Evolutionary conservation across 2,797 vertebrate species (phyloP).

Genomic region (Sphenodon punctatus): DNA sequence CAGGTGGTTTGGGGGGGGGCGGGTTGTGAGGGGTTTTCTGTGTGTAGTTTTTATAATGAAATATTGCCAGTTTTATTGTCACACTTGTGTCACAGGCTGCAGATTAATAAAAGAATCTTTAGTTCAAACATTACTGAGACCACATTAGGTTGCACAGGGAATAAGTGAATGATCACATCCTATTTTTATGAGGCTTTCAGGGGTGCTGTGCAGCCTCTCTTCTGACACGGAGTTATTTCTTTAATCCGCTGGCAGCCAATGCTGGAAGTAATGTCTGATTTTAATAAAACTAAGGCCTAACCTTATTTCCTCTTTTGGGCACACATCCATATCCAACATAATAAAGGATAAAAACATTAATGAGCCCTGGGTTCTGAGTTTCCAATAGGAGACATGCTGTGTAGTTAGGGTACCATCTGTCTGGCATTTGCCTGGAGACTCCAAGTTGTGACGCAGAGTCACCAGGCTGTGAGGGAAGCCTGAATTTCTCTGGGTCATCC

Average conservation of each 20-base stretch:
- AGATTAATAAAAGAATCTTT: slow-evolving; percentile 20
- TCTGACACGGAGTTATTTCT: neutral
- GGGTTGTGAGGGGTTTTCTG: no score
- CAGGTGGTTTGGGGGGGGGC: slow-evolving; percentile 60
- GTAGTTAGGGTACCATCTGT: no score
- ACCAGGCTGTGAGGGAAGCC: no score
- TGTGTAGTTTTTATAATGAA: slow-evolving; percentile 45
- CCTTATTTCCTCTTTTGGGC: slow-evolving; percentile 2
- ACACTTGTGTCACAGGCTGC: neutral
- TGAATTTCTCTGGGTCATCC: no score
- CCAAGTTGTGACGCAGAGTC: no score
- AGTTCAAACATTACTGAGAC: neutral
- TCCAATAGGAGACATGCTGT: neutral
- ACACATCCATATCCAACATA: neutral
- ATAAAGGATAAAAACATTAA: neutral
- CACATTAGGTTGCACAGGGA: slow-evolving; percentile 24
- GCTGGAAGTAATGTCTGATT: slow-evolving; percentile 13
- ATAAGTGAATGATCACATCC: neutral
- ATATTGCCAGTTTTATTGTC: neutral
- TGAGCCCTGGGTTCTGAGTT: neutral
- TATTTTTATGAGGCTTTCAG: neutral
- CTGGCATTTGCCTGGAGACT: no score
- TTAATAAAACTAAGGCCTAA: slow-evolving; percentile 24
- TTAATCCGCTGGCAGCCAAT: slow-evolving; percentile 2
- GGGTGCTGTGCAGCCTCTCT: neutral